These are phyloP conservation scores for Amia ocellicauda DNA, from an alignment of 2,113 vertebrate species.

Conservation along the genomic window DNA sequence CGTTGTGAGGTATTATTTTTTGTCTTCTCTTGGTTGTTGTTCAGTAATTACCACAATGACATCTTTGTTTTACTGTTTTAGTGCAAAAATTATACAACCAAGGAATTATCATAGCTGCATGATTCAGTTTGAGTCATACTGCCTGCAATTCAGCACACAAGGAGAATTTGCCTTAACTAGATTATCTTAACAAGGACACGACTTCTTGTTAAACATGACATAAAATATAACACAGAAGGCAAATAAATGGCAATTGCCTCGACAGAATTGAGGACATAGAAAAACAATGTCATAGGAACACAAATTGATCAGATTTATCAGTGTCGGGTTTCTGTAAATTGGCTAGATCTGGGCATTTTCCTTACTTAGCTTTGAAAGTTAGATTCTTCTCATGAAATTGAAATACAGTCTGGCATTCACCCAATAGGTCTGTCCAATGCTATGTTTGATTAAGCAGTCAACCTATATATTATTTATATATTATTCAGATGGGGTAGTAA, in stretches of 20 bases:
- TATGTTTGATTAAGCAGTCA: conserved; percentile 46
- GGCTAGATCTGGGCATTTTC: not conserved
- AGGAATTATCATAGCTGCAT: too few relatives aligned
- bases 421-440: conserved; percentile 31
- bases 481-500: not conserved
- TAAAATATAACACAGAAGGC: not conserved
- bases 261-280: not conserved
- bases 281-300: not conserved
- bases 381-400: conserved; percentile 24
- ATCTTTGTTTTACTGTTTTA: too few relatives aligned
- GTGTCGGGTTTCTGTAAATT: conserved; percentile 10
- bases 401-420: conserved; percentile 22
- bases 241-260: not conserved
- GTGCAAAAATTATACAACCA: too few relatives aligned
- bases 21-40: too few relatives aligned
- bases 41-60: too few relatives aligned
- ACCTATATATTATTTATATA: conserved; percentile 38
- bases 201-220: too few relatives aligned
- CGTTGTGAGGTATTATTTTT: too few relatives aligned
- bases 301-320: conserved; percentile 7
- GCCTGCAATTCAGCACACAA: too few relatives aligned
- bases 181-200: too few relatives aligned
- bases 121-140: too few relatives aligned
- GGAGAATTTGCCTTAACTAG: too few relatives aligned
- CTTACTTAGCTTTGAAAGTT: not conserved